phyloP scores from a whole-genome alignment of 1,140 invertebrate species.

The Chlorops oryzae region DNA sequence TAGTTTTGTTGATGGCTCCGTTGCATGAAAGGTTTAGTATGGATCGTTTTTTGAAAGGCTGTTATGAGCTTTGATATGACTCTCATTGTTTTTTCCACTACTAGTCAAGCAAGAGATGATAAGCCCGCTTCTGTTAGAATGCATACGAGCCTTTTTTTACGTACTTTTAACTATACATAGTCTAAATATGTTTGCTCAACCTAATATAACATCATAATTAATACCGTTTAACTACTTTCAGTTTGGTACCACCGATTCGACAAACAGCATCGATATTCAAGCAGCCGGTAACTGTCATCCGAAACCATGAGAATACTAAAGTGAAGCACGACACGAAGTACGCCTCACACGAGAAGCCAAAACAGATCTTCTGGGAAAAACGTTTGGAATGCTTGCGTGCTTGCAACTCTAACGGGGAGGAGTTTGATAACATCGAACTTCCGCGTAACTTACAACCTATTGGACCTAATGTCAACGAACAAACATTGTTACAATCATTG shows the following conservation, averaged over 20 bases:
- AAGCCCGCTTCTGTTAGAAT: too few species aligned
- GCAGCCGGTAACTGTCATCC: conserved; percentile 93
- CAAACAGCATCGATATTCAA: conserved; percentile 99
- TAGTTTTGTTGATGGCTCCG: too few species aligned
- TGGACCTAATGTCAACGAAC: conserved; percentile 84
- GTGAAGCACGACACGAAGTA: conserved; percentile 79
- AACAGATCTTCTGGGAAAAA: conserved; percentile 98
- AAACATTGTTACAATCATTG: conserved; percentile 86
- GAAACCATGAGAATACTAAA: conserved; percentile 75
- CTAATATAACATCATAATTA: too few species aligned
- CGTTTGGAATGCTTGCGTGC: conserved; percentile 84
- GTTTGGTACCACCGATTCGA: conserved; percentile 90
- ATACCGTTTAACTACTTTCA: too few species aligned
- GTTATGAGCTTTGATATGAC: too few species aligned
- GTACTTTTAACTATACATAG: too few species aligned
- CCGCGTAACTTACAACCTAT: conserved; percentile 83
- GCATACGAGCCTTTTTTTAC: too few species aligned
- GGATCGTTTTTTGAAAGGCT: too few species aligned
- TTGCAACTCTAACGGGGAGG: conserved; percentile 74
- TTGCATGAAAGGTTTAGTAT: too few species aligned
- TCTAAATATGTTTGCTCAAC: too few species aligned
- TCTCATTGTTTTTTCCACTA: too few species aligned
- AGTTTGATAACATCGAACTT: conserved; percentile 75
- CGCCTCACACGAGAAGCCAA: conserved; percentile 86
- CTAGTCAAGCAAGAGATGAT: too few species aligned